Conservation (phyloP, 2,797 vertebrate species). For the Onychomys arenicola region DNA sequence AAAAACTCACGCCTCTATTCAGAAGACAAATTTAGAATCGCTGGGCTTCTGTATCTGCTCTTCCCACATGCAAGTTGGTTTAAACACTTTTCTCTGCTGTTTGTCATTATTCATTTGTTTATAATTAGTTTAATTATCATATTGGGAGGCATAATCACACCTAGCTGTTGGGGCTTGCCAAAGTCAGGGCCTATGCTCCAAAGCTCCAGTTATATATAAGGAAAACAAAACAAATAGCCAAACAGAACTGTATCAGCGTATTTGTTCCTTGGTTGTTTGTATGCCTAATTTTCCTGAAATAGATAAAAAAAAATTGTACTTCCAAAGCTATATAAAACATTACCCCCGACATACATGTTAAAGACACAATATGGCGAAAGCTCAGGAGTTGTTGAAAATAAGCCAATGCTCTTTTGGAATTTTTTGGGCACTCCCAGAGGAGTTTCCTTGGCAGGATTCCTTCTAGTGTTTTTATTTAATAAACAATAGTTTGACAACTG, state of each 20-base stretch:
- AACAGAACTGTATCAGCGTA: not conserved
- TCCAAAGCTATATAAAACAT: not conserved
- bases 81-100: not conserved
- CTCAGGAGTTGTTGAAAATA: conserved; percentile 45
- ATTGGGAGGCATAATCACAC: not conserved
- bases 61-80: not conserved
- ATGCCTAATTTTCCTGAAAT: not conserved
- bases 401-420: not conserved
- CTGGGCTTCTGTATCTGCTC: not conserved
- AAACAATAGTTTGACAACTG: conserved; percentile 41
- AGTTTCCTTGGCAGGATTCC: not conserved
- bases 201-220: not conserved
- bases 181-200: not conserved
- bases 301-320: not conserved
- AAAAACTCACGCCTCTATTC: not conserved
- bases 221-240: not conserved
- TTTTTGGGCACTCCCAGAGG: not conserved
- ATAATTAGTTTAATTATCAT: not conserved
- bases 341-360: not conserved
- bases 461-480: conserved; percentile 51
- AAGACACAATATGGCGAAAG: not conserved
- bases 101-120: not conserved
- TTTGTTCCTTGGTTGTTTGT: not conserved
- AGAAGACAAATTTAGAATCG: not conserved
- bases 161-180: not conserved